Percentiles rank a stretch among this genome's conserved stretches.
These are phyloP conservation scores for Platysternon megacephalum DNA, from an alignment of 2,113 vertebrate species.

Conservation along the genomic window DNA sequence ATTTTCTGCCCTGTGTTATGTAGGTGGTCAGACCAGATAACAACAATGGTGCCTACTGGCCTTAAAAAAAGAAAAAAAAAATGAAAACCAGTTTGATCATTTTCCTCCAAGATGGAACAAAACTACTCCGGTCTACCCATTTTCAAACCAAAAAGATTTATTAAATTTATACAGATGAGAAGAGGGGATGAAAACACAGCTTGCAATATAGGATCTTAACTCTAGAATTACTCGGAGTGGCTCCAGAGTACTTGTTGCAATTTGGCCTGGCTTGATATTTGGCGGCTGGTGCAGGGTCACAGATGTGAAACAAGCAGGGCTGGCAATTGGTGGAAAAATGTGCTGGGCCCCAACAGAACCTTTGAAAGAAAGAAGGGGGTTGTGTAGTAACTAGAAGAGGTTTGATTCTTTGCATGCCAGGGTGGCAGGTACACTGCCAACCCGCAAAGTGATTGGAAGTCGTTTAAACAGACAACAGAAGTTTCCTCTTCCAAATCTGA, in stretches of 20 bases:
- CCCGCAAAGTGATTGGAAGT: background rate
- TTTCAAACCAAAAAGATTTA: background rate
- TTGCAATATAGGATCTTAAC: background rate
- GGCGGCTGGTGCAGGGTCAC: background rate
- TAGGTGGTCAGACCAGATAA: background rate
- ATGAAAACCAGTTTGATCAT: background rate
- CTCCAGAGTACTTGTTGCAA: background rate
- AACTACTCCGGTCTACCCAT: background rate
- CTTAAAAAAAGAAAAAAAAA: background rate
- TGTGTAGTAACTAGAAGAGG: background rate
- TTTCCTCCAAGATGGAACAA: background rate
- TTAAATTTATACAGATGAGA: background rate
- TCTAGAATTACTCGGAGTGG: background rate
- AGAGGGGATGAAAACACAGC: background rate
- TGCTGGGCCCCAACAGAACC: background rate
- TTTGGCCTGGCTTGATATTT: rapidly evolving
- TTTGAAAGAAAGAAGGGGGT: background rate
- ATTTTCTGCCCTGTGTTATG: background rate
- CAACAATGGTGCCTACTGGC: background rate
- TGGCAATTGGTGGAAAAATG: background rate
- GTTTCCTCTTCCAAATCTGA: background rate
- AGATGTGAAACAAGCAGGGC: background rate
- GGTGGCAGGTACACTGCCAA: background rate
- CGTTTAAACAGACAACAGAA: background rate
- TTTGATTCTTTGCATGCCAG: background rate